A percentile compares a stretch with the other conserved stretches of the same genome.
phyloP scores from a whole-genome alignment of 2,888 invertebrate species.

The Trichopria drosophilae region DNA sequence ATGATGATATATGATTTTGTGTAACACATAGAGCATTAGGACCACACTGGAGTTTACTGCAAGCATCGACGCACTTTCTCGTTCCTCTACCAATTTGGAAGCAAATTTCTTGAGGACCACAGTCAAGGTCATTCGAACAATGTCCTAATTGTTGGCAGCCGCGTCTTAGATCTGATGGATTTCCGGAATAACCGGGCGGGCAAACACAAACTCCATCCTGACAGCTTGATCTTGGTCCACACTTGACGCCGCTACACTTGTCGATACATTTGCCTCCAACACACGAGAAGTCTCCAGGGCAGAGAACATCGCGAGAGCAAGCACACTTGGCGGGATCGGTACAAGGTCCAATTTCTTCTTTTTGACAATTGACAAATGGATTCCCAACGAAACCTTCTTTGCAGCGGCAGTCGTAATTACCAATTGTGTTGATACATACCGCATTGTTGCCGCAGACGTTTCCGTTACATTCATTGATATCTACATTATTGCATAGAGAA shows the following conservation, averaged over 20 bases:
- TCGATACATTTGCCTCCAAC: constrained; percentile 75
- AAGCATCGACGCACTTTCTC: constrained; percentile 84
- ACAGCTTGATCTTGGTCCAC: constrained; percentile 82
- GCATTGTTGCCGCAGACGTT: constrained; percentile 84
- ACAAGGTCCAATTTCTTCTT: constrained; percentile 70
- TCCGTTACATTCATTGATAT: constrained; percentile 79
- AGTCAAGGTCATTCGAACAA: constrained; percentile 80
- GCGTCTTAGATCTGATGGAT: constrained; percentile 69
- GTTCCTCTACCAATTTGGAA: constrained; percentile 79
- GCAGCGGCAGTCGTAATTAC: constrained; percentile 88
- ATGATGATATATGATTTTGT: constrained; percentile 81
- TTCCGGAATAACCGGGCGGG: constrained; percentile 75
- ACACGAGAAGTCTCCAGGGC: constrained; percentile 78
- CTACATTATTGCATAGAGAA: constrained; percentile 40
- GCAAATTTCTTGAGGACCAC: constrained; percentile 82
- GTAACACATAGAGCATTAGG: constrained; percentile 86
- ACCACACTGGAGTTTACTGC: constrained; percentile 85
- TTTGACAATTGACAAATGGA: constrained; percentile 80
- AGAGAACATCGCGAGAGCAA: constrained; percentile 72
- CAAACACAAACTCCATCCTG: constrained; percentile 80
- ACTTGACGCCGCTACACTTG: constrained; percentile 73
- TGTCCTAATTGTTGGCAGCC: constrained; percentile 77
- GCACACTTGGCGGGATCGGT: constrained; percentile 70
- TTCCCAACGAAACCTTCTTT: constrained; percentile 82
- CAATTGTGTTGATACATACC: constrained; percentile 85